These are phyloP conservation scores for Pachyrhynchus sulphureomaculatus DNA, from an alignment of 1,140 invertebrate species.

Conservation along the genomic window DNA sequence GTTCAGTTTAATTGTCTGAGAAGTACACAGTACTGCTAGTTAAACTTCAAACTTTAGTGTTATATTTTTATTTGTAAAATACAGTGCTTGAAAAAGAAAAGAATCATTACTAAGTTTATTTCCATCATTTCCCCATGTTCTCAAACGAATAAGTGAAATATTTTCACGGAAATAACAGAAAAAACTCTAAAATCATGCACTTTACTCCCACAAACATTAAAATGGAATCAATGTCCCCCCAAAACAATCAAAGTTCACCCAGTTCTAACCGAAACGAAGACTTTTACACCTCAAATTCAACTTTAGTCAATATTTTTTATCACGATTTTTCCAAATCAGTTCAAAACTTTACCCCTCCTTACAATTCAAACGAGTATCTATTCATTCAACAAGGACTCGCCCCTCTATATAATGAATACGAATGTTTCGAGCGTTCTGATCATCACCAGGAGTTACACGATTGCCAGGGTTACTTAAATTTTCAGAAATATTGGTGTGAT, in stretches of 20 bases:
- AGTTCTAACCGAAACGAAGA: background rate
- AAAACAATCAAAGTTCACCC: background rate
- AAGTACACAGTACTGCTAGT: background rate
- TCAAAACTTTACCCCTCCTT: background rate
- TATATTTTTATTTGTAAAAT: too few relatives aligned
- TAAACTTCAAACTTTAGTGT: too few relatives aligned
- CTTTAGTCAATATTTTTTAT: constrained; percentile 2
- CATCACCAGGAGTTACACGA: background rate
- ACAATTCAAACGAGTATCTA: background rate
- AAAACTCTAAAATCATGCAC: background rate
- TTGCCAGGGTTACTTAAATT: background rate
- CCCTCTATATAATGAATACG: background rate
- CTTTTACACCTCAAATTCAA: background rate
- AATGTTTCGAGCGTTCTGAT: background rate
- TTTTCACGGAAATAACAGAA: too few relatives aligned
- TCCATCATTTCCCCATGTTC: too few relatives aligned
- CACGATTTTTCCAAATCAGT: background rate
- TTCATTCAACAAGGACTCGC: background rate
- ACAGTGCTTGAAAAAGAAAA: too few relatives aligned
- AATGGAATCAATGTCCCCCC: background rate
- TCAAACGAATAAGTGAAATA: too few relatives aligned
- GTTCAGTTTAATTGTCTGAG: background rate
- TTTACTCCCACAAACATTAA: background rate
- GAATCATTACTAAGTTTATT: too few relatives aligned
- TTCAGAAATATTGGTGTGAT: background rate